These are phyloP conservation scores for Sminthurides aquaticus DNA, from an alignment of 2,888 invertebrate genomes.

Conservation along the genomic window DNA sequence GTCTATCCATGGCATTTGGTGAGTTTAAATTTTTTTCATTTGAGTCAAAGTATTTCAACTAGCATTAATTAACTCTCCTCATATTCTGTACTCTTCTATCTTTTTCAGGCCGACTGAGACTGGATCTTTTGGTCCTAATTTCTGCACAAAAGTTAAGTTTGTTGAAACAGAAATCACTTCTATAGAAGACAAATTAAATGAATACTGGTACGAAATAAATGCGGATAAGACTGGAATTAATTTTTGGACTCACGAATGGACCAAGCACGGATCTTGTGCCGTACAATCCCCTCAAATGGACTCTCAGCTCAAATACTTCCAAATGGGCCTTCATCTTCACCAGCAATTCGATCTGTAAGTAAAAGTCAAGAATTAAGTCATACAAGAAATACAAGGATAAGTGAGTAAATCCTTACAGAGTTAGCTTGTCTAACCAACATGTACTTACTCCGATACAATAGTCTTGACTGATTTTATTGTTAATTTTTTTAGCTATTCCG, in stretches of 20 bases:
- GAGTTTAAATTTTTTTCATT: too few species aligned
- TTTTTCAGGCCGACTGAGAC: slow-evolving; percentile 33
- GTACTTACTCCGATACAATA: neutral
- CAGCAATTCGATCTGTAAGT: slow-evolving; percentile 38
- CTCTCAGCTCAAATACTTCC: slow-evolving; percentile 37
- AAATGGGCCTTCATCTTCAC: slow-evolving; percentile 28
- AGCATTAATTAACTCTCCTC: too few species aligned
- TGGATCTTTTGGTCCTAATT: slow-evolving; percentile 36
- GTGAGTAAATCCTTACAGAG: too few species aligned
- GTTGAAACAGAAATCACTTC: slow-evolving; percentile 28
- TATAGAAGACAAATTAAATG: slow-evolving; percentile 31
- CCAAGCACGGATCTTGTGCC: slow-evolving; percentile 39
- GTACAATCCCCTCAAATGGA: slow-evolving; percentile 21
- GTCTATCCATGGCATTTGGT: slow-evolving; percentile 42
- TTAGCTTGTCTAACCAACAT: too few species aligned
- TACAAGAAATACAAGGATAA: too few species aligned
- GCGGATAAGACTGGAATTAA: slow-evolving; percentile 29
- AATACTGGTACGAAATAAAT: slow-evolving; percentile 41
- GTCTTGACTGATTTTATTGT: neutral
- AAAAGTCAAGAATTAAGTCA: neutral
- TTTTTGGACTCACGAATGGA: slow-evolving; percentile 42
- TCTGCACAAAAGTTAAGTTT: slow-evolving; percentile 39
- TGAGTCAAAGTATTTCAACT: too few species aligned
- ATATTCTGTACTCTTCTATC: too few species aligned
- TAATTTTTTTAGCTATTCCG: slow-evolving; percentile 26